Evolutionary conservation across 2,113 vertebrate genomes (phyloP).

Genomic region (Rhea americana): DNA sequence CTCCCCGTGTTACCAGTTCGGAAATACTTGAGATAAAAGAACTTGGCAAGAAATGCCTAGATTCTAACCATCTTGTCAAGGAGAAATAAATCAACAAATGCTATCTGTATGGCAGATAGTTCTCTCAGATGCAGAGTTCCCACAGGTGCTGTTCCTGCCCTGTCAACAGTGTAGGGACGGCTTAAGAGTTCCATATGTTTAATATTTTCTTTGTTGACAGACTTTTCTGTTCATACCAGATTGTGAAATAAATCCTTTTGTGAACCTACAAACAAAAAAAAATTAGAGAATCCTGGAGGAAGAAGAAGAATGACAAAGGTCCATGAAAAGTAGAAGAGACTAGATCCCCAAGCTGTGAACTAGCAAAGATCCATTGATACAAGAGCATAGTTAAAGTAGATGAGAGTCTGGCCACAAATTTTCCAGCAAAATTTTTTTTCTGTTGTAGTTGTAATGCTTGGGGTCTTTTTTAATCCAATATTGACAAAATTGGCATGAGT

Average conservation of each 20-base stretch:
- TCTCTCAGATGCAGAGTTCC: background rate
- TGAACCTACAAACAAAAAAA: background rate
- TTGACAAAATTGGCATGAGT: background rate
- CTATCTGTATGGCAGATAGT: background rate
- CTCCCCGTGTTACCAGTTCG: background rate
- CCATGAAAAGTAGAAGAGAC: background rate
- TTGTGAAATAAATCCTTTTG: background rate
- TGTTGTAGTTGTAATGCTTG: background rate
- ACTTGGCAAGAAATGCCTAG: background rate
- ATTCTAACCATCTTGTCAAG: background rate
- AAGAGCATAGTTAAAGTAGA: background rate
- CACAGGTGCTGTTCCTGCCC: background rate
- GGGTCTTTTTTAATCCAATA: background rate
- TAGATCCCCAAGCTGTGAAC: background rate
- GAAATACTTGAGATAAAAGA: background rate
- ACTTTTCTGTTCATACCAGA: background rate
- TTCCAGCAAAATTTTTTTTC: background rate
- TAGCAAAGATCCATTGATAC: background rate
- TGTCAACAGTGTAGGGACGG: background rate
- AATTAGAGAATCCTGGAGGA: background rate
- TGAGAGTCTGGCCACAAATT: background rate
- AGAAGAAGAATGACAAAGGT: background rate
- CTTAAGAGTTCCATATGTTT: background rate
- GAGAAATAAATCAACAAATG: background rate
- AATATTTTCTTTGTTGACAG: background rate